Conservation (phyloP, 2,797 vertebrate species). For the Limosa lapponica region DNA sequence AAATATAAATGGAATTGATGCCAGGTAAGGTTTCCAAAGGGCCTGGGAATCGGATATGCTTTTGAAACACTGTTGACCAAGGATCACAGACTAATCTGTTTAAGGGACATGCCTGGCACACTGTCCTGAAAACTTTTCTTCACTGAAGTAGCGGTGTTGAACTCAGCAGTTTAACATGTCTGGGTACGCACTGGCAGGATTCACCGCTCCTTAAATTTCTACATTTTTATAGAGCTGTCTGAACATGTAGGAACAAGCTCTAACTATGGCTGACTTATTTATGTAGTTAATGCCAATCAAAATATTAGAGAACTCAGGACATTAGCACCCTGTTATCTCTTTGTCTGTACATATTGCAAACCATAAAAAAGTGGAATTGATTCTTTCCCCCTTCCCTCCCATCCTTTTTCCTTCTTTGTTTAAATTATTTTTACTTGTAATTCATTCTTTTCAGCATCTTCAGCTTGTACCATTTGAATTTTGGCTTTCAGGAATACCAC, state of each 20-base stretch:
- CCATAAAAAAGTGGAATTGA: not conserved
- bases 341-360: not conserved
- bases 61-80: not conserved
- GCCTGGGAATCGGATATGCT: not conserved
- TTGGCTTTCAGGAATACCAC: not conserved
- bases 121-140: not conserved
- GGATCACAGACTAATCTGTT: not conserved
- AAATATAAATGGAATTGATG: not conserved
- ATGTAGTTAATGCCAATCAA: not conserved
- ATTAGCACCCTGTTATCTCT: conserved; percentile 9
- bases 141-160: not conserved
- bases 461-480: not conserved
- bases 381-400: not conserved
- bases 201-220: not conserved
- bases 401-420: not conserved
- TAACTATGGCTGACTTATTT: conserved; percentile 8
- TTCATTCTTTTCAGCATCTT: not conserved
- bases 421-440: not conserved
- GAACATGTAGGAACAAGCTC: conserved; percentile 1
- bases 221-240: conserved; percentile 37
- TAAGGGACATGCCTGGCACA: not conserved
- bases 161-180: not conserved
- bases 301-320: not conserved
- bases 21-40: conserved; percentile 49
- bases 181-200: not conserved